A percentile compares a stretch with the other conserved stretches of the same genome.
These are phyloP conservation scores for Tor tambroides DNA, from an alignment of 2,113 vertebrate genomes.

Conservation along the genomic window DNA sequence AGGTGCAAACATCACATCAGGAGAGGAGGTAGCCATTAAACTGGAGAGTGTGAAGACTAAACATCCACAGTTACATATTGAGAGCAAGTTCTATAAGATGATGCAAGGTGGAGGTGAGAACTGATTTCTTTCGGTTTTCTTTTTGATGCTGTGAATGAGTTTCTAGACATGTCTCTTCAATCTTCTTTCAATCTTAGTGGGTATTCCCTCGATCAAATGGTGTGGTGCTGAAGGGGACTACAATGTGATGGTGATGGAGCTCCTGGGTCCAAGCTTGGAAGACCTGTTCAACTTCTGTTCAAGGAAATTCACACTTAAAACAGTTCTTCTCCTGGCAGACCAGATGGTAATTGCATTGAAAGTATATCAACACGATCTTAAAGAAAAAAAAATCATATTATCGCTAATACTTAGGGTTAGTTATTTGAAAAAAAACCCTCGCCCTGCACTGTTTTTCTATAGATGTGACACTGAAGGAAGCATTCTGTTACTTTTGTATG, in stretches of 20 bases:
- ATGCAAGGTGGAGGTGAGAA: conserved; percentile 97
- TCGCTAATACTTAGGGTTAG: neutral
- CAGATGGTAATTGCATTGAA: conserved; percentile 85
- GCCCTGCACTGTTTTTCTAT: neutral
- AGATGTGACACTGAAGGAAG: neutral
- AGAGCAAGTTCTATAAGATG: conserved; percentile 99
- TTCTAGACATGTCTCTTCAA: neutral
- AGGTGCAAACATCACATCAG: conserved; percentile 98
- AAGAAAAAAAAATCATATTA: neutral
- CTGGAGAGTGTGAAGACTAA: conserved; percentile 99
- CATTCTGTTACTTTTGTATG: neutral
- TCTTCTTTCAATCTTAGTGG: conserved; percentile 76
- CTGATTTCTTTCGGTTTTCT: neutral
- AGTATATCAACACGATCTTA: neutral
- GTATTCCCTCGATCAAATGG: conserved; percentile 98
- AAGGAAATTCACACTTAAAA: conserved; percentile 98
- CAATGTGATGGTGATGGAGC: conserved; percentile 99
- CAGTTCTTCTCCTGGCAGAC: conserved; percentile 94
- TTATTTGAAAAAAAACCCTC: neutral
- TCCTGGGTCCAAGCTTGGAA: conserved; percentile 94
- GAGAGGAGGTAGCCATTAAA: conserved; percentile 98
- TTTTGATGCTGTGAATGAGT: neutral
- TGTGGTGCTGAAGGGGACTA: conserved; percentile 97
- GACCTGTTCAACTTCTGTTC: conserved; percentile 99
- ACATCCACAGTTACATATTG: conserved; percentile 97